Conservation (phyloP, 2,113 vertebrate genomes). For the Morone saxatilis region DNA sequence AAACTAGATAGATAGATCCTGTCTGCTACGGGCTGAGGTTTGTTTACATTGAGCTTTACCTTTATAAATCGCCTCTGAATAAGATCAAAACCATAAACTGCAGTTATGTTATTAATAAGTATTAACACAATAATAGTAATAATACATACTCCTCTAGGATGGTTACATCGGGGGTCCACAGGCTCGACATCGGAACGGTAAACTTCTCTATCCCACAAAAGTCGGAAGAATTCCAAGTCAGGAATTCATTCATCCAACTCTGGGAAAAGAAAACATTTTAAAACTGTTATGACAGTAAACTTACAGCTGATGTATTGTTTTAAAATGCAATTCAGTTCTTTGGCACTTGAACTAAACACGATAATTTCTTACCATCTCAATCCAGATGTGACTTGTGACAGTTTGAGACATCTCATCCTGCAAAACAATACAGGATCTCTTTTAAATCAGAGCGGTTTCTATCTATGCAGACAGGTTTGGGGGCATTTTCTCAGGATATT, state of each 20-base stretch:
- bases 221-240: conserved; percentile 61
- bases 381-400: conserved; percentile 53
- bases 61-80: too few relatives aligned
- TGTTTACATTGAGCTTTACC: too few relatives aligned
- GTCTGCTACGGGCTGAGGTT: too few relatives aligned
- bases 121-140: neutral
- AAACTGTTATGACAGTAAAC: too few relatives aligned
- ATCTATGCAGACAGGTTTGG: too few relatives aligned
- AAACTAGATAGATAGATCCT: too few relatives aligned
- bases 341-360: neutral
- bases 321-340: too few relatives aligned
- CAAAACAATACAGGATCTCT: neutral
- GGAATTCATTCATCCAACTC: conserved; percentile 73
- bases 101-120: too few relatives aligned
- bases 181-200: conserved; percentile 28
- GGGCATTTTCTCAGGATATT: too few relatives aligned
- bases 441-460: too few relatives aligned
- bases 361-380: conserved; percentile 44
- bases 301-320: too few relatives aligned
- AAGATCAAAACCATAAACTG: too few relatives aligned
- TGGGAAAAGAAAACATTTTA: conserved; percentile 30
- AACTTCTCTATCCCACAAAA: conserved; percentile 73
- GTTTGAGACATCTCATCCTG: conserved; percentile 77
- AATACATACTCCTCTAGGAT: conserved; percentile 74
- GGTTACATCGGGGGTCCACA: conserved; percentile 73